phyloP scores from a whole-genome alignment of 37 sponge, comb jelly and placozoan species.

The Spongilla lacustris region DNA sequence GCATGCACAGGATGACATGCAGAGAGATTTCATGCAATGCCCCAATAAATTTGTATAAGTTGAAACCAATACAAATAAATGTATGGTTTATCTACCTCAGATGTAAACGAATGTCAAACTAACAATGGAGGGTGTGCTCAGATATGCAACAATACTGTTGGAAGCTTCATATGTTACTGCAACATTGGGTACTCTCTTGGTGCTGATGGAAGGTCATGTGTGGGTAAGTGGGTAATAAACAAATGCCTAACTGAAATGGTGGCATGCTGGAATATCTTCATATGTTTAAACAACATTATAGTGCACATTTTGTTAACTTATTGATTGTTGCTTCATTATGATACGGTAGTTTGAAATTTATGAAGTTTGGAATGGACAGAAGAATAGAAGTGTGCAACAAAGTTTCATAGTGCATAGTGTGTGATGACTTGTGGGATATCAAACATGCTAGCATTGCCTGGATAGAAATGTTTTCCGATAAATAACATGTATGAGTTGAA shows the following conservation, averaged over 20 bases:
- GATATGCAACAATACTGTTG: constrained; percentile 10
- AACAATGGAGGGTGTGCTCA: constrained; percentile 32
- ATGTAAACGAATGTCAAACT: constrained; percentile 19
- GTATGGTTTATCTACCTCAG: constrained; percentile 2
- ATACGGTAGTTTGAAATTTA: neutral
- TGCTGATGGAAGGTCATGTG: constrained; percentile 11
- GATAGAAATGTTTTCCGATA: neutral
- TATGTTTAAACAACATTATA: neutral
- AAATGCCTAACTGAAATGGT: neutral
- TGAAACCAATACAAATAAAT: neutral
- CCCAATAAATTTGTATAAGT: neutral
- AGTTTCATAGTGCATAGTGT: neutral
- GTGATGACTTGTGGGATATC: neutral
- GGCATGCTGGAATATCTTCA: neutral
- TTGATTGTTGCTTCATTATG: neutral
- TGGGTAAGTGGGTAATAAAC: constrained; percentile 4
- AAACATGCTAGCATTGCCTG: neutral
- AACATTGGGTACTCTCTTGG: constrained; percentile 27
- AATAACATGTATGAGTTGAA: neutral
- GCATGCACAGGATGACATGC: too few relatives aligned
- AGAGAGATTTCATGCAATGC: too few relatives aligned
- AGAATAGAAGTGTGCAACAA: neutral
- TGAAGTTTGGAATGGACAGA: neutral
- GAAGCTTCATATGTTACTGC: constrained; percentile 15
- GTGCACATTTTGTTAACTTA: neutral